phyloP scores from a whole-genome alignment of 2,888 invertebrate species.

The Cinara cedri region DNA sequence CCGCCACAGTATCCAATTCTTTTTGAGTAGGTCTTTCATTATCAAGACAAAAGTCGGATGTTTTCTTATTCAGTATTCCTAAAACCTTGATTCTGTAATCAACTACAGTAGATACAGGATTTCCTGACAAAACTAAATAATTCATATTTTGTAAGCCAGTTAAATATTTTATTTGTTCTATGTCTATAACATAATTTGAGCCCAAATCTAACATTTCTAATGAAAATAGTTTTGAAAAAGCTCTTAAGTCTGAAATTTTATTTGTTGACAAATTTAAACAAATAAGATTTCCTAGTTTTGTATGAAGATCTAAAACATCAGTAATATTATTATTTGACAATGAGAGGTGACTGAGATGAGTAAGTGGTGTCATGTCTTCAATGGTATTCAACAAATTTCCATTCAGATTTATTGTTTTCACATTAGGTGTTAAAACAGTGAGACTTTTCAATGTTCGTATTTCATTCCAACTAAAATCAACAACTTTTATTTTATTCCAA shows the following conservation, averaged over 20 bases:
- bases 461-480: constrained; percentile 80
- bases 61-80: constrained; percentile 83
- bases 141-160: constrained; percentile 85
- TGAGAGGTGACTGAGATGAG: constrained; percentile 77
- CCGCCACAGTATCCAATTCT: constrained; percentile 90
- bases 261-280: constrained; percentile 86
- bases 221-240: constrained; percentile 83
- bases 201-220: constrained; percentile 84
- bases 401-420: constrained; percentile 75
- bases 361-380: constrained; percentile 78
- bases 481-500: constrained; percentile 67
- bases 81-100: constrained; percentile 91
- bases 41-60: constrained; percentile 83
- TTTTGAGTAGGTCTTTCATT: constrained; percentile 84
- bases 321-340: constrained; percentile 80
- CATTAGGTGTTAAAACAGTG: constrained; percentile 75
- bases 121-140: constrained; percentile 84
- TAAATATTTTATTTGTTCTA: constrained; percentile 81
- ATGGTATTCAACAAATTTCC: constrained; percentile 80
- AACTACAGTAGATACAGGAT: constrained; percentile 82
- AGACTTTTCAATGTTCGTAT: constrained; percentile 80
- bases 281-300: constrained; percentile 86
- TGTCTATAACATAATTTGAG: constrained; percentile 80
- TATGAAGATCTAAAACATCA: constrained; percentile 78
- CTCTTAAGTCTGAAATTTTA: constrained; percentile 73